Evolutionary conservation across 2,113 vertebrate genomes (phyloP), one percentile per base, ranked within the genome.

Genomic region (Trematomus loennbergii): DNA sequence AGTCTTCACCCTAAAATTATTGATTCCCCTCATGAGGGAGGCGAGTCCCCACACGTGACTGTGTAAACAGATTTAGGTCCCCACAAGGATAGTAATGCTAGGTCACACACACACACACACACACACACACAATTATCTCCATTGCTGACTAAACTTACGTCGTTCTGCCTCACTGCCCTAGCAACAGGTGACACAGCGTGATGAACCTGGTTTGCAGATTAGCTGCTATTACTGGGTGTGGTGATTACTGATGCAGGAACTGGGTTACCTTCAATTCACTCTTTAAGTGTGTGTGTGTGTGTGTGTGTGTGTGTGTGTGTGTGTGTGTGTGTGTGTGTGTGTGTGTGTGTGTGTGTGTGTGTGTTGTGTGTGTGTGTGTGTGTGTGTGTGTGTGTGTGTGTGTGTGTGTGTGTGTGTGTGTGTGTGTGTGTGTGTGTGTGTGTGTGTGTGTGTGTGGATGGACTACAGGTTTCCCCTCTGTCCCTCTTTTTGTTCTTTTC

Each of bases 401-500:
- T 54, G 36, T 40, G 36, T 40, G 66, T 36, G 48, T 61, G n/a
- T 17, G 33, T 40, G n/a, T 54, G 36, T 40, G 36, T 40, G 25
- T n/a, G 25, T 29, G 25, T 29, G 25, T 29, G 25, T 29, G 25
- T 29, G 25, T 29, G 25, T 29, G 25, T 25, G 25, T 25, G 25
- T 25, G 25, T 25, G 33, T 36, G 33, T 36, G 66, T 36, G 48
- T 61, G n/a, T 17, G 33, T 40, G n/a, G 64, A 53, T 72, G 18
- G 71, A 75, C 61, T 16, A 29, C 58, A 69, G 63, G 45, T 77
- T 76, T 18, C n/a, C 12, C 1, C 8, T 46, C 59, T 82, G 52
- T 57, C 57, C 53, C 66, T 64, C 55, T 87, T 81, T n/a, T 88
- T 91, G 87, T 90, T 87, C 79, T 79, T 59, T 82, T 78, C 74